Percentiles rank a stretch among this genome's conserved stretches.
Conservation (phyloP, 2,888 invertebrate species). For the Scrobipalpa atriplicella region DNA sequence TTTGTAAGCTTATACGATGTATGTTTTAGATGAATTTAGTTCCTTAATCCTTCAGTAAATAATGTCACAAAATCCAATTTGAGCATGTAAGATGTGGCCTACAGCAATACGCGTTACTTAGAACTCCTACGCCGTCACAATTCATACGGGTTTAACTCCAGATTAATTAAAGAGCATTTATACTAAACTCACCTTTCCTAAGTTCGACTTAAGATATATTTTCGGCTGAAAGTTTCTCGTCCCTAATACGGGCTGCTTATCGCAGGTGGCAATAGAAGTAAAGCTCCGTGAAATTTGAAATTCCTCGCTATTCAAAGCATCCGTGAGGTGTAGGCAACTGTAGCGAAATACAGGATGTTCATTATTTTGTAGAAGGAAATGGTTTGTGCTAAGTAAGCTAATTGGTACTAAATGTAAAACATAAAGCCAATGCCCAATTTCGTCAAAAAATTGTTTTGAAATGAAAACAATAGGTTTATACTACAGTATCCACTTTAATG, state of each 20-base stretch:
- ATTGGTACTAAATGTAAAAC: not conserved
- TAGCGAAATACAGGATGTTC: not conserved
- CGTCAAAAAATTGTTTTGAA: too few species aligned
- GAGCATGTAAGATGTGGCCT: constrained; percentile 33
- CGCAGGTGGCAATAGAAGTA: constrained; percentile 62
- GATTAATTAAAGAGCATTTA: constrained; percentile 45
- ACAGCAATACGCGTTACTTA: constrained; percentile 42
- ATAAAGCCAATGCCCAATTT: too few species aligned
- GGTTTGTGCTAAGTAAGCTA: too few species aligned
- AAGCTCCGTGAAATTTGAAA: constrained; percentile 63
- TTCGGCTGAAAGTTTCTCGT: constrained; percentile 37
- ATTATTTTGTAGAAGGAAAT: not conserved
- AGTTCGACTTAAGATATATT: constrained; percentile 36
- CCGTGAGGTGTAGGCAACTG: constrained; percentile 1
- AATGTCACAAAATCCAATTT: constrained; percentile 23
- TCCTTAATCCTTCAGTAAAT: constrained; percentile 18
- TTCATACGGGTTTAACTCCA: constrained; percentile 50
- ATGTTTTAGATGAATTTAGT: constrained; percentile 2
- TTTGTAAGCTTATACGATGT: not conserved
- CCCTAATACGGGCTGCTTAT: constrained; percentile 57
- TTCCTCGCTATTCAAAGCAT: constrained; percentile 44
- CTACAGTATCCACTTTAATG: too few species aligned
- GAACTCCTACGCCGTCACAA: constrained; percentile 55
- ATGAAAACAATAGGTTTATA: too few species aligned
- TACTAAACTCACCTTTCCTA: constrained; percentile 39